Evolutionary conservation across 1,140 invertebrate species (phyloP), one percentile per base, ranked within the genome.

Genomic region (Mesaphorura yosii): DNA sequence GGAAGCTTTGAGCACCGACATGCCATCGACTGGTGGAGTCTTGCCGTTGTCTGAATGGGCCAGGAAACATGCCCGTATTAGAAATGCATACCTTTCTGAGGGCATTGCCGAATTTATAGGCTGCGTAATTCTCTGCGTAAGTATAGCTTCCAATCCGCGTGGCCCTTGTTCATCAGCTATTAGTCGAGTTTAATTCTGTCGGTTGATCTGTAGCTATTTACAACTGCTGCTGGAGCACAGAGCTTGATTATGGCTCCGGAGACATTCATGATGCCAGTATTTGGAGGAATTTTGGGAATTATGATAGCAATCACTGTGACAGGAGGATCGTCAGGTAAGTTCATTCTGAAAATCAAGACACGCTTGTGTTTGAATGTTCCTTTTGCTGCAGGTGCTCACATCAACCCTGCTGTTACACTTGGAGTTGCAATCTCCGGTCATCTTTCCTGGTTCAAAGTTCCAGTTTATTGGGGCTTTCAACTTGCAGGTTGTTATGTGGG

Each of bases 361-460:
- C n/a, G 10, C 5, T 19, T 41, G 12, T 34, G 12, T 26, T 25
- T 22, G 22, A 40, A 19, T 41, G 3, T 51, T 5, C 6, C 28
- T 2, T 49, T 31, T 4, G 7, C 17, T 49, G n/a, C 28, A 55
- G 55, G 57, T 12, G 57, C 41, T 26, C 57, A 59, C 23, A 20
- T 55, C 10, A 59, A 59, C 29, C 57, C 57, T 27, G 52, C 48
- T 19, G 58, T 60, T 2, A 20, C 54, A 0, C 25, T 60, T 1
- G 53, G 48, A 6, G n/a, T 59, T 2, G 55, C 60, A 1, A 31
- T 62, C 3, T 31, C 31, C 19, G 60, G 60, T n/a, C 12, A 48
- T 3, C 15, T 59, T 0, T 59, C 54, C 28, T 62, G 60, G 60
- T 12, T 42, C 19, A 53, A 59, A 49, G 2, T 62, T 20, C 60